phyloP scores from a whole-genome alignment of 2,888 invertebrate species.

The Orthosia gracilis region DNA sequence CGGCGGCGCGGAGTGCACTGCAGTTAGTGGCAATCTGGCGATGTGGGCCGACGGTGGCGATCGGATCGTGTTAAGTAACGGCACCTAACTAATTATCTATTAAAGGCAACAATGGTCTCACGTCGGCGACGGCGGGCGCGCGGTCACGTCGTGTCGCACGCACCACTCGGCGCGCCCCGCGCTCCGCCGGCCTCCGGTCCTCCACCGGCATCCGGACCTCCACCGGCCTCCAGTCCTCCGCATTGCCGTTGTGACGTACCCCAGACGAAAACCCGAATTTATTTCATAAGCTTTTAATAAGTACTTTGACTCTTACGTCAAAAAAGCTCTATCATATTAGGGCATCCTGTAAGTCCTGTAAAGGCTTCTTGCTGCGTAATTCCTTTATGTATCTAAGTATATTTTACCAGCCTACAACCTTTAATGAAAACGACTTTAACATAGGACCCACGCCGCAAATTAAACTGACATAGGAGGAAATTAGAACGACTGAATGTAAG shows the following conservation, averaged over 20 bases:
- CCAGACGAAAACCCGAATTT: conserved; percentile 8
- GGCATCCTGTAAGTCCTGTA: not conserved
- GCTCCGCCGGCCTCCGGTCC: conserved; percentile 1
- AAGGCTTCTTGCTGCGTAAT: not conserved
- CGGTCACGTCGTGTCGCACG: conserved; percentile 78
- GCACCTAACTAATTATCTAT: conserved; percentile 89
- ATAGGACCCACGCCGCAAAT: conserved; percentile 1
- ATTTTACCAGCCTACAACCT: not conserved
- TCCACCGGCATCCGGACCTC: not conserved
- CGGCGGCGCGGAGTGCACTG: conserved; percentile 70
- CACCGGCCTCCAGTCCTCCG: not conserved
- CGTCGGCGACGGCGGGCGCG: conserved; percentile 77
- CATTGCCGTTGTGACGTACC: conserved; percentile 26
- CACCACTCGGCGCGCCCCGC: conserved; percentile 65
- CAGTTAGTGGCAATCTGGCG: conserved; percentile 75
- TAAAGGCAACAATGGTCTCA: conserved; percentile 88
- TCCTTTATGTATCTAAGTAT: not conserved
- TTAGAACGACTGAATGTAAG: conserved; percentile 49
- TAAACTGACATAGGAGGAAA: conserved; percentile 32
- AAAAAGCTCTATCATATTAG: not conserved
- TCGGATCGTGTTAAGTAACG: conserved; percentile 87
- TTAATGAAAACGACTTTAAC: not conserved
- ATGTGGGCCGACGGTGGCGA: conserved; percentile 81
- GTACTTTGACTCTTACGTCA: not conserved
- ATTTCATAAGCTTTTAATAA: conserved; percentile 6